Evolutionary conservation across 1,140 invertebrate species (phyloP).

Genomic region (Calephelis nemesis): DNA sequence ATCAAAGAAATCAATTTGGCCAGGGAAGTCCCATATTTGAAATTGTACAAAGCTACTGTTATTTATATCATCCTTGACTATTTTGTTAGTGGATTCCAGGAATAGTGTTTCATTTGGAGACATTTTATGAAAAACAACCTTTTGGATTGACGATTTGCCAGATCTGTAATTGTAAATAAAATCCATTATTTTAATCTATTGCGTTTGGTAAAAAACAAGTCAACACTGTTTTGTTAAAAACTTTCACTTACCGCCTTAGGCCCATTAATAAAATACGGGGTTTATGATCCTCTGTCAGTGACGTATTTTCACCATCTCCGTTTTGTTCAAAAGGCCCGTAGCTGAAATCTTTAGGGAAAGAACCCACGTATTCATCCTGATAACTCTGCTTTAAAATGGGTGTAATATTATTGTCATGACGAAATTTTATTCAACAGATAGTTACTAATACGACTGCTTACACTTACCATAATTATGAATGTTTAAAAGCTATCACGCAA

Average conservation of each 20-base stretch:
- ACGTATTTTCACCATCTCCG: slow-evolving; percentile 81
- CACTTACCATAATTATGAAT: slow-evolving; percentile 18
- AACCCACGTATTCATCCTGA: slow-evolving; percentile 88
- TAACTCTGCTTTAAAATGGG: slow-evolving; percentile 78
- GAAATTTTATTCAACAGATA: neutral
- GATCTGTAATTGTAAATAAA: slow-evolving; percentile 83
- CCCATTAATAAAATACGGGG: slow-evolving; percentile 98
- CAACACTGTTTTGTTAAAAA: neutral
- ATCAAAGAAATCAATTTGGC: slow-evolving; percentile 99
- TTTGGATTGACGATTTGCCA: slow-evolving; percentile 99
- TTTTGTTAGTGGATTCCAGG: slow-evolving; percentile 98
- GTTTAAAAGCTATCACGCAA: neutral
- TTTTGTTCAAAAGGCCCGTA: slow-evolving; percentile 90
- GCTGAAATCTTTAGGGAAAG: slow-evolving; percentile 95
- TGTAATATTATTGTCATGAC: slow-evolving; percentile 8
- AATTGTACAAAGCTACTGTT: slow-evolving; percentile 99
- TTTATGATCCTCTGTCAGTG: slow-evolving; percentile 85
- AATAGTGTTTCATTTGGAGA: slow-evolving; percentile 99
- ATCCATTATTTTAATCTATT: neutral
- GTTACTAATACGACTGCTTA: neutral
- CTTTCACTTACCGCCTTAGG: slow-evolving; percentile 85
- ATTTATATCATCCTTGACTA: slow-evolving; percentile 98
- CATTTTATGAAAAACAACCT: slow-evolving; percentile 99
- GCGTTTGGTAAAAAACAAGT: neutral
- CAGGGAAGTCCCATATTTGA: slow-evolving; percentile 99